Base-by-base conservation (phyloP, 2,113 vertebrate genomes). In the Lycaon pictus region DNA sequence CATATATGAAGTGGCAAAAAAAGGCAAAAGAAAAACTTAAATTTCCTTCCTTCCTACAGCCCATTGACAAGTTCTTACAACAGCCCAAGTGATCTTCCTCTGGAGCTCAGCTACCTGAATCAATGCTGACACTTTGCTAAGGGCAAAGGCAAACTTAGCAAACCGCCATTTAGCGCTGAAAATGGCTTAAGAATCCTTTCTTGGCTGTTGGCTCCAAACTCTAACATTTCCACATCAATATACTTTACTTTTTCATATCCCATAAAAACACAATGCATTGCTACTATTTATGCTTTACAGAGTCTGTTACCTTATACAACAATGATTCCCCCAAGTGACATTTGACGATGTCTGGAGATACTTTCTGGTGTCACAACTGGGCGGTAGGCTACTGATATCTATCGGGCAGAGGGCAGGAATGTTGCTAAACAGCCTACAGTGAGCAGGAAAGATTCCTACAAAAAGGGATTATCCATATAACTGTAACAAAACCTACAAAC, bases 401-500 rank as follows among this genome's bases (percentile, higher is more conserved):
- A 32, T 3, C 13, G 43, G n/a, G 20, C 12, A 86, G n/a, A 65
- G 13, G 48, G 1, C 71, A 43, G 11, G 20, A 15, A 5, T 22
- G 48, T 5, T 65, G 20, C 15, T 55, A 43, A 74, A 69, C 6
- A 23, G 43, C 22, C 16, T 35, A 0, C 0, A 1, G 9, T 0
- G 1, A n/a, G 27, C 53, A 48, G 7, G n/a, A 17, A 3, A 81
- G 5, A 10, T 32, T 0, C 74, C 11, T 0, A 17, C 20, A 5
- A 5, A 17, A n/a, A 90, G 48, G 1, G 20, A 77, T 23, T 43
- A 11, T 43, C 20, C 43, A n/a, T n/a, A n/a, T 69, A 69, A 65
- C 27, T 48, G 13, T 25, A 13, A 22, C 27, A 43, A 22, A 19
- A 35, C 15, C 16, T n/a, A n/a, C 67, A 69, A n/a, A 69, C 16